Evolutionary conservation across 2,888 invertebrate species (phyloP).

Genomic region (Pseudoips prasinana): DNA sequence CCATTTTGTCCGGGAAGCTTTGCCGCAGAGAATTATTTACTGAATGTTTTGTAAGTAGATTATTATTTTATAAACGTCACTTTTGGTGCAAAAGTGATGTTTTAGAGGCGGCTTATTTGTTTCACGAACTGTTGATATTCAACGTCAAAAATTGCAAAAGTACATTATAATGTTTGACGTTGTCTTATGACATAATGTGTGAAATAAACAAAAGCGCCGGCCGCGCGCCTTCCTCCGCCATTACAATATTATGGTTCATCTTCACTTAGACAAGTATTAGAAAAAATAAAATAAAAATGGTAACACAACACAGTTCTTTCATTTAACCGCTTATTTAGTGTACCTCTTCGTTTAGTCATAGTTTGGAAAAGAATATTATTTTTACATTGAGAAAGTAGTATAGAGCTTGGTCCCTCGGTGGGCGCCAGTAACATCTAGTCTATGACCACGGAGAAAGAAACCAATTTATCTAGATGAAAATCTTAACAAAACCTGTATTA

Average conservation of each 20-base stretch:
- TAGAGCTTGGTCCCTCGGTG: conserved; percentile 57
- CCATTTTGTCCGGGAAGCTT: conserved; percentile 17
- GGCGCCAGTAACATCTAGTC: conserved; percentile 47
- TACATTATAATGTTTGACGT: too few species aligned
- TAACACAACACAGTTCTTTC: conserved; percentile 75
- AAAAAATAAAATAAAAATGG: conserved; percentile 63
- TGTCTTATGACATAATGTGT: too few species aligned
- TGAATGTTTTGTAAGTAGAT: conserved; percentile 67
- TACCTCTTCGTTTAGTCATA: conserved; percentile 42
- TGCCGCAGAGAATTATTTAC: conserved; percentile 48
- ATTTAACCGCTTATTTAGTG: conserved; percentile 74
- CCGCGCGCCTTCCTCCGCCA: conserved; percentile 73
- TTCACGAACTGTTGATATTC: conserved; percentile 6
- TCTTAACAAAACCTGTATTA: too few species aligned
- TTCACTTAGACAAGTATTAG: conserved; percentile 76
- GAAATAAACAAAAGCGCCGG: conserved; percentile 50
- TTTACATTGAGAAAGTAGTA: conserved; percentile 52
- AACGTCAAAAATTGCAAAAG: too few species aligned
- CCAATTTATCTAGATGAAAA: too few species aligned
- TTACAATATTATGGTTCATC: conserved; percentile 73
- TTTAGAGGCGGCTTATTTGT: not conserved
- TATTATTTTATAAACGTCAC: conserved; percentile 50
- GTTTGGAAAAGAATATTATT: conserved; percentile 42
- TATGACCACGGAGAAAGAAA: conserved; percentile 7
- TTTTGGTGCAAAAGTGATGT: conserved; percentile 41